These are phyloP conservation scores for Micronycteris hirsuta DNA, from an alignment of 2,113 vertebrate genomes.

Conservation along the genomic window DNA sequence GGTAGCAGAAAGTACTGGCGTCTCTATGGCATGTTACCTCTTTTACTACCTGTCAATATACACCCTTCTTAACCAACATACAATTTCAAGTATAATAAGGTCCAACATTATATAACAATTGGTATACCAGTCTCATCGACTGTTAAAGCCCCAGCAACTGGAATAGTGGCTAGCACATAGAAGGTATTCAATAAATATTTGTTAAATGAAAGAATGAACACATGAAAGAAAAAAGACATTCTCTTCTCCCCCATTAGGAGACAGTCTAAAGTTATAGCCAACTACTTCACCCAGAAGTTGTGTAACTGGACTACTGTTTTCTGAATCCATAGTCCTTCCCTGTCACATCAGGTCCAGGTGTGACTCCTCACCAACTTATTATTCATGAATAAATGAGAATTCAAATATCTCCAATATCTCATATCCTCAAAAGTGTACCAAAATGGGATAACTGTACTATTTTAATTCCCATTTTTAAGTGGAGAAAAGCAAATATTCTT, in stretches of 20 bases:
- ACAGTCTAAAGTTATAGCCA: not conserved
- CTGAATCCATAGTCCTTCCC: not conserved
- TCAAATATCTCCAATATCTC: not conserved
- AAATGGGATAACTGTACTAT: not conserved
- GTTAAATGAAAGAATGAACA: slow-evolving; percentile 17
- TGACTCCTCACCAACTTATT: not conserved
- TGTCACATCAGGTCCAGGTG: not conserved
- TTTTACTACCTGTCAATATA: not conserved
- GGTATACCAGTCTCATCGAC: not conserved
- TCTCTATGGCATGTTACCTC: not conserved
- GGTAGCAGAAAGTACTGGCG: not conserved
- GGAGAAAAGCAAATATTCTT: not conserved
- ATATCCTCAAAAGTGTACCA: not conserved
- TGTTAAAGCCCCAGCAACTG: not conserved
- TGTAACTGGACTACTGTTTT: not conserved
- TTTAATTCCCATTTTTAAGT: slow-evolving; percentile 8
- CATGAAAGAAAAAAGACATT: slow-evolving; percentile 1
- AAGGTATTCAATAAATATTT: not conserved
- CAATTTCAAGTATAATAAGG: slow-evolving; percentile 4
- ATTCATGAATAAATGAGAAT: not conserved
- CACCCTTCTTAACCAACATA: not conserved
- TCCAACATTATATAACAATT: not conserved
- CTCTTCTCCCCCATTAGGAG: not conserved
- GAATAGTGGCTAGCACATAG: not conserved
- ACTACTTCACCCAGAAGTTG: not conserved